Evolutionary conservation across 2,888 invertebrate genomes (phyloP).

Genomic region (Ectemnius cavifrons): DNA sequence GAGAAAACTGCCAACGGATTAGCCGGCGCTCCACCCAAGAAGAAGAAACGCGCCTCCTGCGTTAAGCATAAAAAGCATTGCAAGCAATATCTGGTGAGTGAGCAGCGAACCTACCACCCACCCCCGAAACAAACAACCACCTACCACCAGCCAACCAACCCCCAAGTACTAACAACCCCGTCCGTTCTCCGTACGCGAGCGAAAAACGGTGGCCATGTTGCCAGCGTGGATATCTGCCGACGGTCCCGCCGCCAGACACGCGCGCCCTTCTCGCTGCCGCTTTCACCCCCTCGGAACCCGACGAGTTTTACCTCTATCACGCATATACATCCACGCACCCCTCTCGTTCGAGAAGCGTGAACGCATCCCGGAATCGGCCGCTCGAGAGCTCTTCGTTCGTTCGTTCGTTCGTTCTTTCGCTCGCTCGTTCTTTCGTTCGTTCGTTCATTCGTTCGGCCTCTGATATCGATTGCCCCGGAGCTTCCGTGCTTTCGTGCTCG

Average conservation of each 20-base stretch:
- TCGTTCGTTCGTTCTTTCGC: too few species aligned
- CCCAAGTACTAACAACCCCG: too few species aligned
- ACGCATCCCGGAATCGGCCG: background rate
- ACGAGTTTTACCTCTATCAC: background rate
- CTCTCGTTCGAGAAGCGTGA: background rate
- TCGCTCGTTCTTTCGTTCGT: too few species aligned
- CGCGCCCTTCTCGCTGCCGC: background rate
- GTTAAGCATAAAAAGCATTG: constrained; percentile 74
- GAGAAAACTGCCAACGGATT: constrained; percentile 69
- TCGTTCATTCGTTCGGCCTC: too few species aligned
- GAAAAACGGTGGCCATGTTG: constrained; percentile 45
- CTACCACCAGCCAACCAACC: constrained; percentile 31
- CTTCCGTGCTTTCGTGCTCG: too few species aligned
- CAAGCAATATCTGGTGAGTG: constrained; percentile 74
- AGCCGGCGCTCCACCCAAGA: constrained; percentile 61
- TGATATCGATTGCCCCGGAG: background rate
- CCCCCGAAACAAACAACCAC: constrained; percentile 5
- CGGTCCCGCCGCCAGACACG: background rate
- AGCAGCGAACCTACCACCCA: constrained; percentile 36
- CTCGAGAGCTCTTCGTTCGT: background rate
- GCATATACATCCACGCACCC: background rate
- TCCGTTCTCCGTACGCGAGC: too few species aligned
- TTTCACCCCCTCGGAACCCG: background rate
- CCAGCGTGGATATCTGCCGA: constrained; percentile 1
- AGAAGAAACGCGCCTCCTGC: constrained; percentile 68